Percentiles rank a stretch among this genome's conserved stretches.
Evolutionary conservation across 1,140 invertebrate species (phyloP).

Genomic region (Araneus ventricosus): DNA sequence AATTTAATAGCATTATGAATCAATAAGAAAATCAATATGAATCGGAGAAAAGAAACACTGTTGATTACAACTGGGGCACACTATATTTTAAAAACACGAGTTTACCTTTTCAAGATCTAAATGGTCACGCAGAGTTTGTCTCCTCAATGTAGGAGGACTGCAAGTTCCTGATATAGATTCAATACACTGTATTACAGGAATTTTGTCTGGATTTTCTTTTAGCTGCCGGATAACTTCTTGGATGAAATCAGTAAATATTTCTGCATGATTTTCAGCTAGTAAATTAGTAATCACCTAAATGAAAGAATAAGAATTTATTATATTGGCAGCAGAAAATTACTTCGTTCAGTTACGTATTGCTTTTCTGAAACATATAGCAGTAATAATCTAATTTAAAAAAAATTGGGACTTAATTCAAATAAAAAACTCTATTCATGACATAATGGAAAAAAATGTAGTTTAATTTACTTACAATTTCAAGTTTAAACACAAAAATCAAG

Average conservation of each 20-base stretch:
- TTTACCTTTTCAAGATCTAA: conserved; percentile 69
- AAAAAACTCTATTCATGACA: too few relatives aligned
- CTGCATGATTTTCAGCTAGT: conserved; percentile 89
- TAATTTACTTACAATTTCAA: too few relatives aligned
- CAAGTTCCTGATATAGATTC: conserved; percentile 44
- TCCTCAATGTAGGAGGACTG: conserved; percentile 57
- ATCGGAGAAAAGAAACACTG: too few relatives aligned
- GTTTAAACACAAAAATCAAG: too few relatives aligned
- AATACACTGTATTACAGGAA: conserved; percentile 83
- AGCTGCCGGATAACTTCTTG: conserved; percentile 91
- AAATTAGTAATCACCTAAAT: conserved; percentile 91
- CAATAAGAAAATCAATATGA: too few relatives aligned
- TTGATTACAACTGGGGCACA: too few relatives aligned
- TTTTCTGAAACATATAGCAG: too few relatives aligned
- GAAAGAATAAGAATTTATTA: background rate
- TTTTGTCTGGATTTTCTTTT: conserved; percentile 87
- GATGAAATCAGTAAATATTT: conserved; percentile 90
- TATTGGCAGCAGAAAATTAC: background rate
- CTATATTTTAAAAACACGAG: background rate
- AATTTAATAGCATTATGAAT: too few relatives aligned
- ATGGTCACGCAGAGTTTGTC: conserved; percentile 52
- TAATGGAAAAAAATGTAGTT: too few relatives aligned
- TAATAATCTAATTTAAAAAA: too few relatives aligned
- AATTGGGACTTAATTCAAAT: too few relatives aligned
- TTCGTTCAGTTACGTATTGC: too few relatives aligned